phyloP scores from a whole-genome alignment of 2,113 vertebrate species.

The Lucifuga dentata region DNA sequence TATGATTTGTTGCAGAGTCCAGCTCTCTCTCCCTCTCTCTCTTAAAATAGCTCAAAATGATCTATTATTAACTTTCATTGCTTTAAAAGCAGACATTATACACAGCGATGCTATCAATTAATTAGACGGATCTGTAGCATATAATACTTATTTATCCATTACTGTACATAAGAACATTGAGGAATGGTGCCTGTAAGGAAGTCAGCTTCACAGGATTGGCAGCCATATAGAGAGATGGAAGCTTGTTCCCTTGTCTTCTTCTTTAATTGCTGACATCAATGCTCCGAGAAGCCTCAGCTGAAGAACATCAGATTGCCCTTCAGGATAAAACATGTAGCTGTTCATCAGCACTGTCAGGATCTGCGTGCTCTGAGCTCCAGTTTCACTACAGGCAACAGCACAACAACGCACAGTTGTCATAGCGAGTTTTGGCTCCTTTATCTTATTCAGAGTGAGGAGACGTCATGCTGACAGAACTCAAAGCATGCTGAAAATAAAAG shows the following conservation, averaged over 20 bases:
- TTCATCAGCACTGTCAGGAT: slow-evolving; percentile 44
- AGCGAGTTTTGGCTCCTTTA: slow-evolving; percentile 32
- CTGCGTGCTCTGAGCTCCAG: slow-evolving; percentile 21
- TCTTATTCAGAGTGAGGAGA: slow-evolving; percentile 36
- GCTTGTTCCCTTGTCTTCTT: slow-evolving; percentile 12
- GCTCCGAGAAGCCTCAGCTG: slow-evolving; percentile 24
- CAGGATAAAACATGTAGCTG: slow-evolving; percentile 40
- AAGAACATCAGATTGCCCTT: slow-evolving; percentile 35
- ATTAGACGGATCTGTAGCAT: background rate
- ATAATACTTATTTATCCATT: slow-evolving; percentile 3
- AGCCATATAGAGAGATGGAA: slow-evolving; percentile 30
- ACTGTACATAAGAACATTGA: slow-evolving; percentile 3
- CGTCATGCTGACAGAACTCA: slow-evolving; percentile 24
- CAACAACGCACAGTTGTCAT: slow-evolving; percentile 38
- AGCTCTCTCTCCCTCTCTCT: too few relatives aligned
- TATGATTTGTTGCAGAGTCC: too few relatives aligned
- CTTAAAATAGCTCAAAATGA: background rate
- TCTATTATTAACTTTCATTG: background rate
- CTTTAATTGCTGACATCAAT: slow-evolving; percentile 40
- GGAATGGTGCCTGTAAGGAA: slow-evolving; percentile 1
- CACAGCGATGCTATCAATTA: background rate
- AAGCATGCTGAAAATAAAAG: slow-evolving; percentile 48
- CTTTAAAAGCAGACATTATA: background rate
- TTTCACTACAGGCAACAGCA: slow-evolving; percentile 12
- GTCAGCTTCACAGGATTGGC: slow-evolving; percentile 8